Percentiles rank a stretch among this genome's conserved stretches.
Evolutionary conservation across 2,113 vertebrate species (phyloP).

Genomic region (Paedocypris sp.): DNA sequence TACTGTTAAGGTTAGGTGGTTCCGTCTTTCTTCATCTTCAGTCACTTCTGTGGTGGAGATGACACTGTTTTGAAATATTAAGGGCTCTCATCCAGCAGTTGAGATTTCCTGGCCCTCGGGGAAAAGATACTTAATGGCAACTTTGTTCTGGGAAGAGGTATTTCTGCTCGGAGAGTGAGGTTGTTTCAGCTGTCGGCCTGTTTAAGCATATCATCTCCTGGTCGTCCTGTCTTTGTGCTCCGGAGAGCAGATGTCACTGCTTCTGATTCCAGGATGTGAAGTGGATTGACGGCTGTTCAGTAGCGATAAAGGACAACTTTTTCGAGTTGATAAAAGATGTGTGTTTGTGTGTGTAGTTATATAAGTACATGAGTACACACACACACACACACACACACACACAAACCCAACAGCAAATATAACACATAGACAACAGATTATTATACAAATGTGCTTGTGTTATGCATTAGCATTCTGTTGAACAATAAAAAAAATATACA

Average conservation of each 20-base stretch:
- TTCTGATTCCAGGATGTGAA: not conserved
- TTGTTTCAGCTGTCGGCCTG: constrained; percentile 51
- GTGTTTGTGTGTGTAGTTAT: too few species aligned
- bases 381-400: too few species aligned
- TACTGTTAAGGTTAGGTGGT: constrained; percentile 29
- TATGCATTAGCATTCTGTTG: too few species aligned
- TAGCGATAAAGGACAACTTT: too few species aligned
- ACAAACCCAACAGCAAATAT: too few species aligned
- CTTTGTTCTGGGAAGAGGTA: constrained; percentile 44
- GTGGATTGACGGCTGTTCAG: not conserved
- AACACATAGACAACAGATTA: too few species aligned
- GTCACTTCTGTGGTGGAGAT: constrained; percentile 28
- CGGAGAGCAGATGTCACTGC: constrained; percentile 9
- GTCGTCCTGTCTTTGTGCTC: constrained; percentile 30
- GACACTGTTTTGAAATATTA: constrained; percentile 42
- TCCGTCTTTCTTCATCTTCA: constrained; percentile 31
- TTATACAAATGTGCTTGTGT: too few species aligned
- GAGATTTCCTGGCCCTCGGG: constrained; percentile 15
- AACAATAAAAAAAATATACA: too few species aligned
- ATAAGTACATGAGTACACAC: too few species aligned
- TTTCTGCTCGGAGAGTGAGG: constrained; percentile 18
- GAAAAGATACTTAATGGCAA: constrained; percentile 49
- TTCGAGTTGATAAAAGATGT: too few species aligned
- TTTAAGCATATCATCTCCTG: constrained; percentile 30
- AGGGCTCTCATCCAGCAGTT: constrained; percentile 39